phyloP scores from a whole-genome alignment of 2,888 invertebrate genomes.

The Sarcophaga carnaria region DNA sequence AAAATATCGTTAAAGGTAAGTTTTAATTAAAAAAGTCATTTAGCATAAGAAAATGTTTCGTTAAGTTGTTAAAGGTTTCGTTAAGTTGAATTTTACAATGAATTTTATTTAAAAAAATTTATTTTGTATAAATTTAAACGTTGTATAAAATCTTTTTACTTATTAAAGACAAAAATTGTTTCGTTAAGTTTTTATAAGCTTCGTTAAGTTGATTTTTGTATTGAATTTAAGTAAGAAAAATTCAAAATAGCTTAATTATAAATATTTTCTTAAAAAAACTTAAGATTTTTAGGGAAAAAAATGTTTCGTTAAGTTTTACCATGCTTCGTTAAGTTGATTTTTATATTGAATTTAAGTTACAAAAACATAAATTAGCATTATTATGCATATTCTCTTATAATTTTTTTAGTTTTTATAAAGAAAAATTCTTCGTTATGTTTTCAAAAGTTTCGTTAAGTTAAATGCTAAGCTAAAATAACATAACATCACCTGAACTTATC shows the following conservation, averaged over 20 bases:
- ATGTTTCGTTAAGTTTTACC: background rate
- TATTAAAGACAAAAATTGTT: background rate
- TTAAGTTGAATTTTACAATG: background rate
- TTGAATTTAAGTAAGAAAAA: background rate
- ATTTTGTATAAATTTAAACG: background rate
- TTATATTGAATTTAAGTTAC: background rate
- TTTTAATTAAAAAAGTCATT: background rate
- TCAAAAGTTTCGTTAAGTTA: background rate
- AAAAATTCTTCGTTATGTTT: conserved; percentile 26
- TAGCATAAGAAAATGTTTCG: background rate
- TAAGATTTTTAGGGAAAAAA: background rate
- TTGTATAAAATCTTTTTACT: too few relatives aligned
- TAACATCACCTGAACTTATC: rapidly evolving
- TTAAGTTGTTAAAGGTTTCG: background rate
- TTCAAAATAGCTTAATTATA: background rate
- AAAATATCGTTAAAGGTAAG: too few relatives aligned
- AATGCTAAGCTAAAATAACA: background rate
- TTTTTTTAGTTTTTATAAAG: background rate
- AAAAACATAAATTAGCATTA: background rate
- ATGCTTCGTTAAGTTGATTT: conserved; percentile 3
- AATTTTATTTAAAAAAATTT: background rate
- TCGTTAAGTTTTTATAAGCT: background rate
- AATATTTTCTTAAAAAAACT: background rate
- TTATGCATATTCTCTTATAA: too few relatives aligned
- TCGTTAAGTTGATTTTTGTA: conserved; percentile 1